Base-by-base conservation (phyloP, 2,797 vertebrate species). In the Spheniscus humboldti region DNA sequence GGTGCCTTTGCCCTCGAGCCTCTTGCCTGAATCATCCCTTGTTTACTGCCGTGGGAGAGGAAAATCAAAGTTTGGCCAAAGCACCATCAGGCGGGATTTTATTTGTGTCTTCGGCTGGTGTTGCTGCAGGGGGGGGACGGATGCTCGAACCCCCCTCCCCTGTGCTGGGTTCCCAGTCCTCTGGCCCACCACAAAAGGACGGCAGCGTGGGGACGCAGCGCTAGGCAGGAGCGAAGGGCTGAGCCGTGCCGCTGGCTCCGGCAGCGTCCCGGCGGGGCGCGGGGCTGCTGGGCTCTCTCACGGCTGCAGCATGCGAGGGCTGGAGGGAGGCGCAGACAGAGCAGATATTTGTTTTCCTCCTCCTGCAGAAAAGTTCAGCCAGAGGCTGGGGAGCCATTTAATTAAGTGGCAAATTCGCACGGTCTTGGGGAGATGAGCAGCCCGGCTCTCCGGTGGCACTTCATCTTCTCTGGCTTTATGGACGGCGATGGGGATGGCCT, bases 1-100 rank as follows among this genome's bases (percentile, higher is more conserved):
- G 86, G 73, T 85, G 90, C 95, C 86, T 97, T 95, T 94, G 92
- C 96, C 95, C 95, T 97, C 91, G 25, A 97, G 90, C 92, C 91
- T 96, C 92, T 79, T 0, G 35, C 78, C 95, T 97, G 95, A 96
- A 95, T 97, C 97, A 97, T 93, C 92, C 74, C 91, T 91, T 96
- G 96, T 97, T 97, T 94, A 92, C 90, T 45, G 94, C 88, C 23
- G 1, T 0, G 3, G 25, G 33, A 71, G 75, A 73, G 81, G 73
- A 86, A 95, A 92, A 78, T 37, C 52, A 50, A 87, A 94, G 62
- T 59, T 90, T 94, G 96, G 92, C 93, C 9, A 1, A n/a, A 66
- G 53, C 52, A 41, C 16, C 43, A 3, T n/a, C 76, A 35, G 91
- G 37, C 18, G 0, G 52, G 82, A 11, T 50, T 72, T 84, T 64